A percentile compares a stretch with the other conserved stretches of the same genome.
Evolutionary conservation across 2,888 invertebrate species (phyloP).

Genomic region (Parnassius mnemosyne): DNA sequence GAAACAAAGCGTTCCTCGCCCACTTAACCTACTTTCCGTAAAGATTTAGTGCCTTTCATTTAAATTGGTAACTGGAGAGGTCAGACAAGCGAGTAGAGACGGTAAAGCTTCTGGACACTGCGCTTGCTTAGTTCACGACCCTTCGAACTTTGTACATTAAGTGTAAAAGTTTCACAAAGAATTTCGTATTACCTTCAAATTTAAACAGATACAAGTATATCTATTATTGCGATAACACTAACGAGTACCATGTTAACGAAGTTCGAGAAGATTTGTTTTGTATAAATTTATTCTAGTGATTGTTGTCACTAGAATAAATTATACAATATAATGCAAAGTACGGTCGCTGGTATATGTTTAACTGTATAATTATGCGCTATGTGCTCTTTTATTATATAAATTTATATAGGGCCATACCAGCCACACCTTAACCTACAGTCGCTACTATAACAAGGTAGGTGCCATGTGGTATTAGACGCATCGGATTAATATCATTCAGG

Average conservation of each 20-base stretch:
- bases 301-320: too few relatives aligned
- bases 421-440: too few relatives aligned
- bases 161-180: conserved; percentile 1
- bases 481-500: too few relatives aligned
- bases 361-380: too few relatives aligned
- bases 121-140: conserved; percentile 1
- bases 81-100: not conserved
- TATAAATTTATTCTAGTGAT: too few relatives aligned
- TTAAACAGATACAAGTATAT: too few relatives aligned
- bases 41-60: conserved; percentile 8
- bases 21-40: conserved; percentile 2
- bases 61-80: conserved; percentile 1
- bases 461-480: too few relatives aligned
- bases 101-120: not conserved
- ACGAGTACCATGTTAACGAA: not conserved
- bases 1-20: conserved; percentile 7
- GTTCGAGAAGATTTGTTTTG: not conserved
- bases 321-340: too few relatives aligned
- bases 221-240: not conserved
- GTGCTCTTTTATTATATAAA: too few relatives aligned
- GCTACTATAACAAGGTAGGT: too few relatives aligned
- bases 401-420: too few relatives aligned
- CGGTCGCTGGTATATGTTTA: too few relatives aligned
- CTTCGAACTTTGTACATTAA: not conserved
- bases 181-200: not conserved